A percentile compares a stretch with the other conserved stretches of the same genome.
Conservation (phyloP, 2,888 invertebrate species). For the Agonopterix heracliana region DNA sequence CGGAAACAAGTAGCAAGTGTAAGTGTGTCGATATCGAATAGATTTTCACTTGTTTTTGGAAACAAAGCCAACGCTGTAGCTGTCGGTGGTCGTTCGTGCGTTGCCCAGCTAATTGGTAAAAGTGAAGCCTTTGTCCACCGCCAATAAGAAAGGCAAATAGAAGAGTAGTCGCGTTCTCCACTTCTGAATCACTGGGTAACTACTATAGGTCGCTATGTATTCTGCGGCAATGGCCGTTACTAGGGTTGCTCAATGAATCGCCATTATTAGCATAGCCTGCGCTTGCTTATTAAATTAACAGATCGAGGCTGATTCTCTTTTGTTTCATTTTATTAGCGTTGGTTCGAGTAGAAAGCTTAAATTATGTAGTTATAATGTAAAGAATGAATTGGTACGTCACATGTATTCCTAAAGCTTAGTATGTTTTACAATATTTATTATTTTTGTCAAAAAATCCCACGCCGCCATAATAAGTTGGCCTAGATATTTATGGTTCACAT, state of each 20-base stretch:
- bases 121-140: constrained; percentile 56
- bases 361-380: too few species aligned
- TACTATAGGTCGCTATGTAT: constrained; percentile 10
- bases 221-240: constrained; percentile 10
- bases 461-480: too few species aligned
- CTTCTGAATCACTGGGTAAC: constrained; percentile 44
- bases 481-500: too few species aligned
- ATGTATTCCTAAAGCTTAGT: too few species aligned
- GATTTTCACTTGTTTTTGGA: constrained; percentile 63
- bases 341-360: neutral
- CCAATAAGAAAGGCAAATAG: constrained; percentile 60
- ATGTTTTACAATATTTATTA: too few species aligned
- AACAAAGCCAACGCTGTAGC: constrained; percentile 63
- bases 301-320: constrained; percentile 11
- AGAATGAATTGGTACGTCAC: too few species aligned
- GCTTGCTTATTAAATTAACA: constrained; percentile 24
- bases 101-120: constrained; percentile 65
- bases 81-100: constrained; percentile 45
- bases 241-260: constrained; percentile 31
- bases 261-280: neutral
- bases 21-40: constrained; percentile 54
- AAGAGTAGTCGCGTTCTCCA: constrained; percentile 37
- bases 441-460: too few species aligned
- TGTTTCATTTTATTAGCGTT: neutral
- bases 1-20: constrained; percentile 12